Percentiles rank a stretch among this genome's conserved stretches.
phyloP scores from a whole-genome alignment of 2,888 invertebrate species.

The Hipparchia sbordonii region DNA sequence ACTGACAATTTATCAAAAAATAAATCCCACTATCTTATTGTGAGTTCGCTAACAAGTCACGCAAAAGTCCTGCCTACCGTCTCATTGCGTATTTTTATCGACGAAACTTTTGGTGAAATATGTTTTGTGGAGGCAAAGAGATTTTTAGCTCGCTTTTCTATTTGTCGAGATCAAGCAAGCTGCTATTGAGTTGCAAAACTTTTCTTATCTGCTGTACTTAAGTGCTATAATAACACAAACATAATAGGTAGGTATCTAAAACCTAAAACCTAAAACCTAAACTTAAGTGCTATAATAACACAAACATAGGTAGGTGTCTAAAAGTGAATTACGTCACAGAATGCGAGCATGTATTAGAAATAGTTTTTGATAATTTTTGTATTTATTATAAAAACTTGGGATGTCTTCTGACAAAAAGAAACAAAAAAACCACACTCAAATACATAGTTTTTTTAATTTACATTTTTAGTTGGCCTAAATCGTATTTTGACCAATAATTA shows the following conservation, averaged over 20 bases:
- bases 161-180: not conserved
- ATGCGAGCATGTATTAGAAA: too few species aligned
- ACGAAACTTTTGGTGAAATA: conserved; percentile 2
- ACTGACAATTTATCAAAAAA: conserved; percentile 10
- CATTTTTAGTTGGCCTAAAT: too few species aligned
- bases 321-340: too few species aligned
- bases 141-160: not conserved
- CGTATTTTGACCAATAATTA: too few species aligned
- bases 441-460: too few species aligned
- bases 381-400: too few species aligned
- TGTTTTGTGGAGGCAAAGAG: not conserved
- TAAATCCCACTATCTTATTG: conserved; percentile 3
- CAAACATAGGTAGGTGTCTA: too few species aligned
- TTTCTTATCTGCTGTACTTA: not conserved
- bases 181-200: not conserved
- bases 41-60: conserved; percentile 9
- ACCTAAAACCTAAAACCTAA: too few species aligned
- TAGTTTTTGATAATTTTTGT: too few species aligned
- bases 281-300: too few species aligned
- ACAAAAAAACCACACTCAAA: too few species aligned
- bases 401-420: too few species aligned
- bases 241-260: not conserved
- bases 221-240: not conserved
- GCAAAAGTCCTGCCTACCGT: not conserved
- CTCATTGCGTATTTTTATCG: not conserved